These are phyloP conservation scores for Argya squamiceps DNA, from an alignment of 2,797 vertebrate species.

Conservation along the genomic window DNA sequence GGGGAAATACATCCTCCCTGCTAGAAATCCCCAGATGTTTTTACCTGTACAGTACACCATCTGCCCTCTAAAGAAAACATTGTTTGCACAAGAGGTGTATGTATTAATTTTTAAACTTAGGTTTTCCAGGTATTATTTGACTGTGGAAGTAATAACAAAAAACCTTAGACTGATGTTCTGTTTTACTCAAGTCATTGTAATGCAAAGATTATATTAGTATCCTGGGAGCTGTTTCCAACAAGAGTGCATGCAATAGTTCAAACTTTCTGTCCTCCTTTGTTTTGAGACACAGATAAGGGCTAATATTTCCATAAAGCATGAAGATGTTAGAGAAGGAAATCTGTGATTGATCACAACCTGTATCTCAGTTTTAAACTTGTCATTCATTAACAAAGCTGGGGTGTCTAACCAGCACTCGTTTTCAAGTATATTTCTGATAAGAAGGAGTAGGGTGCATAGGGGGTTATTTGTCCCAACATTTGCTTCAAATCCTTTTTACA, in stretches of 20 bases:
- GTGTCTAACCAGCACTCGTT: background rate
- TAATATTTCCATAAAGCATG: background rate
- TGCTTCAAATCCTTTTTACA: background rate
- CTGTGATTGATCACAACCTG: background rate
- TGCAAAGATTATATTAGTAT: background rate
- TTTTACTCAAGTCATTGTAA: background rate
- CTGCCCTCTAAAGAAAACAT: background rate
- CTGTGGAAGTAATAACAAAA: background rate
- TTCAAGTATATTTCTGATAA: background rate
- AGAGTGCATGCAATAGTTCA: background rate
- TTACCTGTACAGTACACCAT: background rate
- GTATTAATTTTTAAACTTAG: background rate
- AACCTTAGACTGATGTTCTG: fast-evolving
- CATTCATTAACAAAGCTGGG: background rate
- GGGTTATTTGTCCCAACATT: background rate
- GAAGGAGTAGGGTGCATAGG: background rate
- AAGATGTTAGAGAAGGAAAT: background rate
- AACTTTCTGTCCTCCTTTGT: background rate
- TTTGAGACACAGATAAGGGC: background rate
- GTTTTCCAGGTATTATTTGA: background rate
- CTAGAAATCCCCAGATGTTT: background rate
- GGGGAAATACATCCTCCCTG: background rate
- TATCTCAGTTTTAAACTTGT: background rate
- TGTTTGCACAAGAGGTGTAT: background rate
- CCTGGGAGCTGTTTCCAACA: background rate